These are phyloP conservation scores for Salmo trutta DNA, from an alignment of 2,797 vertebrate species.

Conservation along the genomic window DNA sequence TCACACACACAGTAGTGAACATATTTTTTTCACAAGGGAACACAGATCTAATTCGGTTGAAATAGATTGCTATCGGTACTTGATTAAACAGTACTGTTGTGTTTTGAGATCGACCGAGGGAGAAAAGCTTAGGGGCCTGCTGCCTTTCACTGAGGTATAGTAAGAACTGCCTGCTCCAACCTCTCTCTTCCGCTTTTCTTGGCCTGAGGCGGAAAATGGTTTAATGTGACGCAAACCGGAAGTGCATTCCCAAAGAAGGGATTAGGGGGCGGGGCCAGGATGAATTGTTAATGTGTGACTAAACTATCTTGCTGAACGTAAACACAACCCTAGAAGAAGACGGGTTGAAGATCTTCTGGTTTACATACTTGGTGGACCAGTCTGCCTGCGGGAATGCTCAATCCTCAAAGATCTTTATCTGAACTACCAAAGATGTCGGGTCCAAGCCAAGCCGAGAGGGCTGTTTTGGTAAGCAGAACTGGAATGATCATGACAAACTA, in stretches of 20 bases:
- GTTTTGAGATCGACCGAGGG: no score
- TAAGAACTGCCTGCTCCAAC: no score
- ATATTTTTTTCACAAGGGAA: not conserved
- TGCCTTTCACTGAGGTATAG: no score
- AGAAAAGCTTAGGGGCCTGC: no score
- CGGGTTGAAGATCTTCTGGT: fast-evolving
- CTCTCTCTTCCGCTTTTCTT: not conserved
- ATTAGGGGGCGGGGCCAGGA: slow-evolving; percentile 40
- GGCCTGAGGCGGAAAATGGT: not conserved
- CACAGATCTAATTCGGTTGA: not conserved
- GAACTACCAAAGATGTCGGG: slow-evolving; percentile 80
- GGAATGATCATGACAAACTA: not conserved
- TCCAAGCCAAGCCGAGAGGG: slow-evolving; percentile 83
- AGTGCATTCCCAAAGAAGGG: slow-evolving; percentile 20
- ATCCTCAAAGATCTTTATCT: slow-evolving; percentile 65
- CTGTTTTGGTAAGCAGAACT: slow-evolving; percentile 80
- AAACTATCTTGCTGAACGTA: slow-evolving; percentile 17
- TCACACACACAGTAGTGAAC: slow-evolving; percentile 2
- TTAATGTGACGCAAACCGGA: slow-evolving; percentile 20
- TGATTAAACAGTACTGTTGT: not conserved
- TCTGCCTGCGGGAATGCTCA: slow-evolving; percentile 47
- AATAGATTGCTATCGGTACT: not conserved
- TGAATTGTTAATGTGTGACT: slow-evolving; percentile 62
- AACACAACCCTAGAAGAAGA: not conserved
- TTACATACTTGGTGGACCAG: not conserved